These are phyloP conservation scores for Ochropacha duplaris DNA, from an alignment of 2,888 invertebrate genomes.

Conservation along the genomic window DNA sequence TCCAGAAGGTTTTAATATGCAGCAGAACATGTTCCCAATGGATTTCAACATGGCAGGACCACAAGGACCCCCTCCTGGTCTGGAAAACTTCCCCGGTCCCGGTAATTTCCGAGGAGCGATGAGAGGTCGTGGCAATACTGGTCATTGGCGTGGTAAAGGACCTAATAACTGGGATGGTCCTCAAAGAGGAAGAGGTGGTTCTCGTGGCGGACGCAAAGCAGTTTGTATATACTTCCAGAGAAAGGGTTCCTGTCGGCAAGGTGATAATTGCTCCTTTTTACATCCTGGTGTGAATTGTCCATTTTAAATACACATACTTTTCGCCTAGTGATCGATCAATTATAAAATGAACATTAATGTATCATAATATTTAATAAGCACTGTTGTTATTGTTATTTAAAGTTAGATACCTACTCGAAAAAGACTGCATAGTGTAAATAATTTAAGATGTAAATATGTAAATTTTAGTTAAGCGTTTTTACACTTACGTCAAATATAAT, in stretches of 20 bases:
- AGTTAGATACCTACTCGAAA: constrained; percentile 24
- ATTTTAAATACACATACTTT: constrained; percentile 41
- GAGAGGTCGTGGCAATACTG: constrained; percentile 78
- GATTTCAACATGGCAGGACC: constrained; percentile 77
- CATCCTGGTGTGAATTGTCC: constrained; percentile 89
- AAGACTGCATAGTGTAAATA: constrained; percentile 61
- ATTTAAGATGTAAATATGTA: constrained; percentile 43
- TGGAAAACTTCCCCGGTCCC: constrained; percentile 62
- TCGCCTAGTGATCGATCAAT: neutral
- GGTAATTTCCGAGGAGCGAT: constrained; percentile 81
- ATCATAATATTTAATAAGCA: constrained; percentile 7
- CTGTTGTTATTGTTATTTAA: constrained; percentile 21
- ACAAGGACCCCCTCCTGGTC: constrained; percentile 55
- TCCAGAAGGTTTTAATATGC: constrained; percentile 73
- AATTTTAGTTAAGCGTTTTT: constrained; percentile 5
- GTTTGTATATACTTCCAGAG: constrained; percentile 91
- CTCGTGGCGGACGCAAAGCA: constrained; percentile 80
- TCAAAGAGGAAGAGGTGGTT: constrained; percentile 72
- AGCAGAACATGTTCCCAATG: constrained; percentile 76
- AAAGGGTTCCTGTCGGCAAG: constrained; percentile 91
- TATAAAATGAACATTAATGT: neutral
- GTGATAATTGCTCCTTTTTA: constrained; percentile 91
- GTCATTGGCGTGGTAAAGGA: constrained; percentile 78
- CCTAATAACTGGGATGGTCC: constrained; percentile 75
- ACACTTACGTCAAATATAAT: neutral